Evolutionary conservation across 1,140 invertebrate species (phyloP).

Genomic region (Drosophila gunungcola): DNA sequence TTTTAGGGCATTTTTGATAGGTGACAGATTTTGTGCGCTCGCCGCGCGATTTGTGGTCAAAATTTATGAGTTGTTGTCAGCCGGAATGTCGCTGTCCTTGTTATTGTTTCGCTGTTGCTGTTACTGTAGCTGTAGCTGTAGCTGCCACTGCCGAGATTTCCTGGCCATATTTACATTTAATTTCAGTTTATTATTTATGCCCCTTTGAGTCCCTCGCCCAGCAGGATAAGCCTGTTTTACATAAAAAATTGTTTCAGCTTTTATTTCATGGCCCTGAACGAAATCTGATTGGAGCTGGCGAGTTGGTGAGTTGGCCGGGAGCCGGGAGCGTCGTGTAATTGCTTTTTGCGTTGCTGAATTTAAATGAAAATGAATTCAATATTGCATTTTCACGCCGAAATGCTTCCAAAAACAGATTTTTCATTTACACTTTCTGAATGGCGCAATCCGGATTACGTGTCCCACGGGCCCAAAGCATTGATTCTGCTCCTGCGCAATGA

Average conservation of each 20-base stretch:
- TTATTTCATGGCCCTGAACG: slow-evolving; percentile 45
- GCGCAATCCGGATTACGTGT: slow-evolving; percentile 84
- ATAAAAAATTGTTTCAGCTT: slow-evolving; percentile 70
- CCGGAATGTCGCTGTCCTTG: slow-evolving; percentile 38
- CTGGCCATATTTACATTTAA: slow-evolving; percentile 69
- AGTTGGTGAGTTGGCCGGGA: not conserved
- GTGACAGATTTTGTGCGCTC: slow-evolving; percentile 80
- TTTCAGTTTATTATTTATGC: slow-evolving; percentile 72
- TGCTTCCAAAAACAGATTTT: slow-evolving; percentile 84
- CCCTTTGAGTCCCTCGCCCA: slow-evolving; percentile 15
- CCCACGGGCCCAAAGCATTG: slow-evolving; percentile 81
- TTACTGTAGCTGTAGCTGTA: slow-evolving; percentile 2
- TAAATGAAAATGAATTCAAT: slow-evolving; percentile 84
- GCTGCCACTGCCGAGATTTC: slow-evolving; percentile 34
- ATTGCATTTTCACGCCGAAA: slow-evolving; percentile 84
- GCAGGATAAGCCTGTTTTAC: slow-evolving; percentile 39
- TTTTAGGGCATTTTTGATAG: slow-evolving; percentile 84
- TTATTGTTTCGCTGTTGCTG: slow-evolving; percentile 12
- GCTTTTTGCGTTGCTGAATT: slow-evolving; percentile 80
- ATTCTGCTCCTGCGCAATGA: slow-evolving; percentile 76
- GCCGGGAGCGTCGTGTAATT: slow-evolving; percentile 63
- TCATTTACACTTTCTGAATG: slow-evolving; percentile 84
- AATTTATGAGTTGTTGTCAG: slow-evolving; percentile 81
- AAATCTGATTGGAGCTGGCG: slow-evolving; percentile 10
- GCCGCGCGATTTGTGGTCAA: slow-evolving; percentile 65